Conservation (phyloP, 2,797 vertebrate species). For the Xiphorhynchus erythropygius region DNA sequence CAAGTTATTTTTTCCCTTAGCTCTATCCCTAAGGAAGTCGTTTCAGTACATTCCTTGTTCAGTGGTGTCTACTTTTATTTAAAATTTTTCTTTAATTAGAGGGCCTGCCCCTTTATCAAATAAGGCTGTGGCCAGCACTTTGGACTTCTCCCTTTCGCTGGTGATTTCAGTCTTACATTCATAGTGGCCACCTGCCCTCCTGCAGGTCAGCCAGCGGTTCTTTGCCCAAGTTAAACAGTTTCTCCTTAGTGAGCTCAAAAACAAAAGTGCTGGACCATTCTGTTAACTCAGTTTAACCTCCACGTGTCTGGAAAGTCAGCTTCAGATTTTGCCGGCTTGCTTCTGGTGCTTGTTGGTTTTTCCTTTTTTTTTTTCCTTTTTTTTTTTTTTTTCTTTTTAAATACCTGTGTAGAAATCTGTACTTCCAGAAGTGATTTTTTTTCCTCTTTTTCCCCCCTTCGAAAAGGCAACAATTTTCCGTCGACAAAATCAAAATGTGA, state of each 20-base stretch:
- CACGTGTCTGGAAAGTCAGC: slow-evolving; percentile 5
- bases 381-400: not conserved
- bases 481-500: slow-evolving; percentile 64
- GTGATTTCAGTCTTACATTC: slow-evolving; percentile 95
- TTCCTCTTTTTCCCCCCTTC: not conserved
- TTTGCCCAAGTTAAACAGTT: slow-evolving; percentile 77
- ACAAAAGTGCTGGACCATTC: slow-evolving; percentile 80
- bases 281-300: slow-evolving; percentile 48
- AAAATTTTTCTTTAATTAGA: slow-evolving; percentile 82
- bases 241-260: slow-evolving; percentile 78
- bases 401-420: slow-evolving; percentile 7
- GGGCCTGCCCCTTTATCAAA: slow-evolving; percentile 95
- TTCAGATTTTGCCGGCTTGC: slow-evolving; percentile 30
- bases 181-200: slow-evolving; percentile 72
- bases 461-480: slow-evolving; percentile 52
- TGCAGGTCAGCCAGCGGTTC: slow-evolving; percentile 74
- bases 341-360: slow-evolving; percentile 28
- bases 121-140: slow-evolving; percentile 98
- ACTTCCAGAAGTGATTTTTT: slow-evolving; percentile 63
- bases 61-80: slow-evolving; percentile 98
- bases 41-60: slow-evolving; percentile 99
- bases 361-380: not conserved
- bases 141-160: slow-evolving; percentile 93
- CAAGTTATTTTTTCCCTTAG: slow-evolving; percentile 99
- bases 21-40: slow-evolving; percentile 92